Conservation (phyloP, 37 sponge, comb jelly and placozoan species). For the Dysidea cf. avara region DNA sequence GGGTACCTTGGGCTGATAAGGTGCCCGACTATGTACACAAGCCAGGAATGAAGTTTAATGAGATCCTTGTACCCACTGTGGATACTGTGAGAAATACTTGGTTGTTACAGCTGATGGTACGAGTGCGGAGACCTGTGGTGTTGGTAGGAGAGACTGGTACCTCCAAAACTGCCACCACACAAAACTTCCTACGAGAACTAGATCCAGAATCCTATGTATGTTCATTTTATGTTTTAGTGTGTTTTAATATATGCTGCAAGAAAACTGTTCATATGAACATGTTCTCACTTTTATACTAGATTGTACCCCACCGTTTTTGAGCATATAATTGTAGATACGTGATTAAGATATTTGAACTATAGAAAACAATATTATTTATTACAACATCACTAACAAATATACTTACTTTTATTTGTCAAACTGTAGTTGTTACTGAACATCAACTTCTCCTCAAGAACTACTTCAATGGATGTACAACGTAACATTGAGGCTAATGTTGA, state of each 20-base stretch:
- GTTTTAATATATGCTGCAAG: no score
- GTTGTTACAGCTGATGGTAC: constrained; percentile 94
- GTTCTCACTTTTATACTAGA: no score
- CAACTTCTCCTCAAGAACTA: constrained; percentile 98
- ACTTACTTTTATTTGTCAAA: not conserved
- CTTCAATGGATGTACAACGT: constrained; percentile 97
- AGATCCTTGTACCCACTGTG: constrained; percentile 97
- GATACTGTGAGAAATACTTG: constrained; percentile 96
- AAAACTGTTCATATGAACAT: no score
- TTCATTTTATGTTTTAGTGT: not conserved
- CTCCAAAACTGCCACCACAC: constrained; percentile 95
- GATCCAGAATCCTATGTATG: constrained; percentile 79
- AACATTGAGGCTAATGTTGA: constrained; percentile 97
- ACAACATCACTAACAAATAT: no score
- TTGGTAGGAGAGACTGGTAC: constrained; percentile 99
- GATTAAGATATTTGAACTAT: not conserved
- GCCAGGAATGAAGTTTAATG: constrained; percentile 73
- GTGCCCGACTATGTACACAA: constrained; percentile 94
- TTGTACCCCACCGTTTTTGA: not conserved
- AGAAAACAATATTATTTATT: no score
- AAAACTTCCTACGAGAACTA: constrained; percentile 84
- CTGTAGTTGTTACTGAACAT: constrained; percentile 85
- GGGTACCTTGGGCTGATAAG: constrained; percentile 84
- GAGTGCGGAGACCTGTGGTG: constrained; percentile 81
- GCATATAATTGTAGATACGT: not conserved